Evolutionary conservation across 1,140 invertebrate genomes (phyloP), one percentile per base, ranked within the genome.

Genomic region (Chlorops oryzae): DNA sequence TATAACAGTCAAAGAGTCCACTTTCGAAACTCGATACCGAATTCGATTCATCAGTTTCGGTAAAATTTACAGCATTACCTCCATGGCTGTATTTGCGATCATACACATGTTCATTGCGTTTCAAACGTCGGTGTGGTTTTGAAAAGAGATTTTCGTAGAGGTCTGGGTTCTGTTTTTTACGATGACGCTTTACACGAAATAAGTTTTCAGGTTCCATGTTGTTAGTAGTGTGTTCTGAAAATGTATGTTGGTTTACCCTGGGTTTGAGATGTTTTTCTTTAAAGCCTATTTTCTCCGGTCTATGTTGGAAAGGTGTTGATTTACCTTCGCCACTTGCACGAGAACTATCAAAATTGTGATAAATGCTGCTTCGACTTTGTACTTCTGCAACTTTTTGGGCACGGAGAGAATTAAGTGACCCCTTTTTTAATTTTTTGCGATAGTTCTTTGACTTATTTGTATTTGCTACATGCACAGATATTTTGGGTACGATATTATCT

Each of bases 21-120:
- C 77, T 83, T 75, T 89, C 87, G 70, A 89, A 88, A 70, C 85
- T 88, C 0, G 86, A 88, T 32, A 84, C 74, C 9, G 83, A 84
- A 21, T 78, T 80, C 47, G 80, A 81, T 44, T 81, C 77, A 28
- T 76, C 70, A 6, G 60, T 73, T 50, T 74, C 57, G 0, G 78
- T 78, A 37, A 72, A 74, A 59, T 85, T 85, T 48, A 78, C 71
- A 2, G 80, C 80, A 71, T 82, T 87, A 7, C 85, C 86, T 10
- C 86, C 86, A 61, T 88, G 86, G 56, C 78, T 79, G 21, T 86
- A 80, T n/a, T 82, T 83, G 41, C 80, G 76, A 72, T 87, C 85
- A 25, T 87, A 73, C 43, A 85, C 70, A 51, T 80, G 79, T 41
- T 79, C 79, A 12, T n/a, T n/a, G 47, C 80, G 75, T 61, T 79